Evolutionary conservation across 2,113 vertebrate species (phyloP).

Genomic region (Chloebia gouldiae): DNA sequence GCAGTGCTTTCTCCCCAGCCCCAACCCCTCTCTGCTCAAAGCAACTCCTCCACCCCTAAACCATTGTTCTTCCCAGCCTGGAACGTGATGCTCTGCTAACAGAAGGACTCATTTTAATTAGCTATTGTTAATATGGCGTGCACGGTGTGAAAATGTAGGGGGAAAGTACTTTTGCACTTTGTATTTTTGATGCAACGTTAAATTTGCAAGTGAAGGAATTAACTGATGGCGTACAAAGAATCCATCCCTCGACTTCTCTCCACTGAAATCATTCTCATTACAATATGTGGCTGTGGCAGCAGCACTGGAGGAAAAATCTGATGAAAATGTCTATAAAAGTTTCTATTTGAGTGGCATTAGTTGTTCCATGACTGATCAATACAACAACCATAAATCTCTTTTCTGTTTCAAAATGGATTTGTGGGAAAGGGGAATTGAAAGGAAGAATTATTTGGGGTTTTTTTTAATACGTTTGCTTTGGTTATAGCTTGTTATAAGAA

Average conservation of each 20-base stretch:
- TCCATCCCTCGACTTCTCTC: background rate
- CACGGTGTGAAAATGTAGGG: background rate
- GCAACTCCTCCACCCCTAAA: constrained; percentile 7
- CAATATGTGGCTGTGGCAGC: background rate
- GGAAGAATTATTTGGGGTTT: background rate
- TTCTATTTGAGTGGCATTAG: background rate
- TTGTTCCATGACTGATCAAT: background rate
- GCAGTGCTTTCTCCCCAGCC: background rate
- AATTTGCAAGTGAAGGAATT: background rate
- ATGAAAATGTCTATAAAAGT: background rate
- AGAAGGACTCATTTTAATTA: constrained; percentile 33
- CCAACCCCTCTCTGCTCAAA: background rate
- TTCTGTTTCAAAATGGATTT: background rate
- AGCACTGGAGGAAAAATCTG: background rate
- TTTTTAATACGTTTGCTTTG: background rate
- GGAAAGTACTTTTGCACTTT: background rate
- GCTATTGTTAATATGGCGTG: background rate
- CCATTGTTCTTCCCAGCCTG: constrained; percentile 43
- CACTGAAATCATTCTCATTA: background rate
- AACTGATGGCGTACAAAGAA: background rate
- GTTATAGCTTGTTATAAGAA: background rate
- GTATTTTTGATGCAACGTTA: background rate
- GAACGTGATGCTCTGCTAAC: background rate
- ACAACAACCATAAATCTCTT: background rate
- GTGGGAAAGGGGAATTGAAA: background rate